phyloP scores from a whole-genome alignment of 2,797 vertebrate genomes.

The Pseudomugil tenellus region DNA sequence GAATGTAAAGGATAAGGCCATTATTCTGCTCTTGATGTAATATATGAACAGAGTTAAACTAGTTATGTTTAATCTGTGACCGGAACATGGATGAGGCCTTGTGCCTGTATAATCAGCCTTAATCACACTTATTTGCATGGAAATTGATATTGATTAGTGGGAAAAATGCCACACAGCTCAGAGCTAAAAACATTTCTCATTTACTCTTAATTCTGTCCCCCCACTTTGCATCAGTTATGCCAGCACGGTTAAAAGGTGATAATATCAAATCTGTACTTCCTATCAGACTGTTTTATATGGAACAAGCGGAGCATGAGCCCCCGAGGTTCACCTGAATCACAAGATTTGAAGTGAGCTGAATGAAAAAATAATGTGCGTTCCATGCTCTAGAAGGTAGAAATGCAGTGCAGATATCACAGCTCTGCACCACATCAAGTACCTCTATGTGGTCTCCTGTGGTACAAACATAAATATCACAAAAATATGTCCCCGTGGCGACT shows the following conservation, averaged over 20 bases:
- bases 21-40: conserved; percentile 23
- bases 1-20: conserved; percentile 4
- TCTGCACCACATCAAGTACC: conserved; percentile 46
- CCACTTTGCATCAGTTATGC: conserved; percentile 8
- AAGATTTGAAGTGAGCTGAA: conserved; percentile 49
- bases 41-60: conserved; percentile 27
- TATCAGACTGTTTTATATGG: conserved; percentile 42
- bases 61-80: conserved; percentile 62
- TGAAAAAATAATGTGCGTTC: conserved; percentile 48
- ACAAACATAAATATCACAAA: conserved; percentile 51
- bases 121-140: conserved; percentile 72
- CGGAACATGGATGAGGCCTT: conserved; percentile 33
- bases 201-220: conserved; percentile 9
- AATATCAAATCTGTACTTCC: conserved; percentile 46
- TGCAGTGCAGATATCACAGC: conserved; percentile 33
- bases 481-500: conserved; percentile 35
- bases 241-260: conserved; percentile 31
- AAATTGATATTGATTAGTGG: conserved; percentile 67
- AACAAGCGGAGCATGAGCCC: conserved; percentile 40
- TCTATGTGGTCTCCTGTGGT: conserved; percentile 37
- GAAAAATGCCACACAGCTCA: conserved; percentile 31
- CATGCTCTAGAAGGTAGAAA: conserved; percentile 25
- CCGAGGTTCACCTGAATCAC: conserved; percentile 35
- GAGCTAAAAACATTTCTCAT: conserved; percentile 25
- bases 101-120: conserved; percentile 64